phyloP scores from a whole-genome alignment of 2,888 invertebrate species.

The Danaus chrysippus region DNA sequence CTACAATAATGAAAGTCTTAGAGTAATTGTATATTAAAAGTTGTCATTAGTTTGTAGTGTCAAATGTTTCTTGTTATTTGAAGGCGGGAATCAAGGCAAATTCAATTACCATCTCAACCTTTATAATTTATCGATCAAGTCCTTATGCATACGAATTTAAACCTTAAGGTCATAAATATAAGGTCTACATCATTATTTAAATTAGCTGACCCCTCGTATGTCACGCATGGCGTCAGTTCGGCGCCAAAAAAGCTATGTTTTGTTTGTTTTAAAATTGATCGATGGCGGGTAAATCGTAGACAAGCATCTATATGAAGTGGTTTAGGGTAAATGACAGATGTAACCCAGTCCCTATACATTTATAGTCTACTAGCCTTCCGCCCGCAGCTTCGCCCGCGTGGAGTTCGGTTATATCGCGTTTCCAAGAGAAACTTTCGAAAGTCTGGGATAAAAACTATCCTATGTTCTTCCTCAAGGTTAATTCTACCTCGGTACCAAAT shows the following conservation, averaged over 20 bases:
- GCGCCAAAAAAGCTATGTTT: constrained; percentile 36
- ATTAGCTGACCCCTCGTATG: constrained; percentile 29
- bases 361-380: too few relatives aligned
- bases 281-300: constrained; percentile 13
- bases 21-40: background rate
- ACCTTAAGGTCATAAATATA: constrained; percentile 5
- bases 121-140: constrained; percentile 27
- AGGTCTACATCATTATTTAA: constrained; percentile 18
- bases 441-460: too few relatives aligned
- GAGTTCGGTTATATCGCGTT: too few relatives aligned
- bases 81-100: constrained; percentile 24
- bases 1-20: too few relatives aligned
- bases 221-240: constrained; percentile 37
- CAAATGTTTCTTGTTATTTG: constrained; percentile 1
- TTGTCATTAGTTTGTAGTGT: background rate
- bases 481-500: too few relatives aligned
- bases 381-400: too few relatives aligned
- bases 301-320: constrained; percentile 1
- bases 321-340: background rate
- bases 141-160: constrained; percentile 15
- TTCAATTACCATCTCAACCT: constrained; percentile 27
- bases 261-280: constrained; percentile 29
- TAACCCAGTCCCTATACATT: too few relatives aligned
- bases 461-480: too few relatives aligned
- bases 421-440: too few relatives aligned